A percentile compares a stretch with the other conserved stretches of the same genome.
Evolutionary conservation across 2,113 vertebrate genomes (phyloP).

Genomic region (Ceuthmochares aereus): DNA sequence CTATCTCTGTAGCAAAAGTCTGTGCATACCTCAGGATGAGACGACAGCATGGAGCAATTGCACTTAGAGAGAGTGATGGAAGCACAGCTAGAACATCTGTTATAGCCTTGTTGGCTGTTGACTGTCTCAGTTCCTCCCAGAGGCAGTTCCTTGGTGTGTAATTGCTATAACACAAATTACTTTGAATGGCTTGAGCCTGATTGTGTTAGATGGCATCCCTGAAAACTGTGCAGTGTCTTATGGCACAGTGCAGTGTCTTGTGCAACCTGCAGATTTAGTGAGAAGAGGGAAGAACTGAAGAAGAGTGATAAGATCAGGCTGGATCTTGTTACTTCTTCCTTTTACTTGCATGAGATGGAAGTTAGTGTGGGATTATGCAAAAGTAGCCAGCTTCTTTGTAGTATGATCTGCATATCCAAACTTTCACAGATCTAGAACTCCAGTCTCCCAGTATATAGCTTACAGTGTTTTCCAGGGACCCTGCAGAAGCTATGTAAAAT

Average conservation of each 20-base stretch:
- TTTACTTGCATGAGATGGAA: neutral
- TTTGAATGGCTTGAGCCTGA: neutral
- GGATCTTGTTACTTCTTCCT: neutral
- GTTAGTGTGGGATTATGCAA: rapidly evolving
- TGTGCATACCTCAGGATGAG: neutral
- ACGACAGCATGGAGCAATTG: rapidly evolving
- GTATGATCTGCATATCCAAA: neutral
- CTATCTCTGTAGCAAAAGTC: neutral
- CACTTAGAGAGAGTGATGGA: neutral
- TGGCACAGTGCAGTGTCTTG: neutral
- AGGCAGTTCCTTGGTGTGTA: neutral
- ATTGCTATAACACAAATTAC: neutral
- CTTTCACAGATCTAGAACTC: neutral
- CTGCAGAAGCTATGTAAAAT: neutral
- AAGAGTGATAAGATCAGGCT: rapidly evolving
- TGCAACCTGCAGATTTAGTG: neutral
- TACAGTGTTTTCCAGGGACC: neutral
- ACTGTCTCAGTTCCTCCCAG: neutral
- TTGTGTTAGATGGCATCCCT: neutral
- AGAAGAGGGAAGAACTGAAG: neutral
- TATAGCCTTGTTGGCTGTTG: neutral
- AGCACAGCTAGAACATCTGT: neutral
- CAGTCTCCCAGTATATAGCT: neutral
- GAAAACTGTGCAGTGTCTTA: neutral
- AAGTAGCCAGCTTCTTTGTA: neutral